phyloP scores from a whole-genome alignment of 2,113 vertebrate species.

The Cranoglanis bouderius region DNA sequence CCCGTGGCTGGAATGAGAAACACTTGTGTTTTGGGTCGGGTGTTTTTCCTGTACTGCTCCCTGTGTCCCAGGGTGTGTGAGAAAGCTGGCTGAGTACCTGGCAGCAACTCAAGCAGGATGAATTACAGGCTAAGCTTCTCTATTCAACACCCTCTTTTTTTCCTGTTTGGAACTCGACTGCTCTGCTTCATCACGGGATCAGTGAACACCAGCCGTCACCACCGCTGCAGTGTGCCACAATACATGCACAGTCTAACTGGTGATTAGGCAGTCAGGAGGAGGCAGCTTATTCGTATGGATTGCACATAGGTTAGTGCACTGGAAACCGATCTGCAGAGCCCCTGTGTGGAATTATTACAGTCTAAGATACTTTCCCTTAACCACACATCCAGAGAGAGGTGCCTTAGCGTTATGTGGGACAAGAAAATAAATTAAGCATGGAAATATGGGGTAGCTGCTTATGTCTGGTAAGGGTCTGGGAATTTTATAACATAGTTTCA shows the following conservation, averaged over 20 bases:
- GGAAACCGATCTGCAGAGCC: conserved; percentile 1
- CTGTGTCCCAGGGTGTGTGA: conserved; percentile 49
- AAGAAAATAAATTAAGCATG: conserved; percentile 37
- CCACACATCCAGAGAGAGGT: conserved; percentile 5
- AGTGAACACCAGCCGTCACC: conserved; percentile 36
- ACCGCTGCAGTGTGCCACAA: conserved; percentile 29
- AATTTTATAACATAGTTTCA: conserved; percentile 1
- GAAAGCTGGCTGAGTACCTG: conserved; percentile 53
- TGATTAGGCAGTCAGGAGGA: conserved; percentile 38
- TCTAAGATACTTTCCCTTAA: conserved; percentile 48
- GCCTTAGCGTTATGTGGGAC: conserved; percentile 35
- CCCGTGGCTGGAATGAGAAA: conserved; percentile 49
- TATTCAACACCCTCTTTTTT: conserved; percentile 50
- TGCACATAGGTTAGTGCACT: conserved; percentile 36
- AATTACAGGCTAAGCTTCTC: conserved; percentile 61
- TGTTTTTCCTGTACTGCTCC: conserved; percentile 47
- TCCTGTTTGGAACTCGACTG: conserved; percentile 45
- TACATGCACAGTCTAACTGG: conserved; percentile 36
- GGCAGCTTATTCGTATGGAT: conserved; percentile 24
- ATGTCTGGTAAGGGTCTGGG: conserved; percentile 3
- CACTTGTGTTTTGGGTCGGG: conserved; percentile 40
- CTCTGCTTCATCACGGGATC: conserved; percentile 37
- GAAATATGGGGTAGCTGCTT: conserved; percentile 29
- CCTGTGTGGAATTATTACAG: conserved; percentile 53
- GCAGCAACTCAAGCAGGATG: conserved; percentile 64